Base-by-base conservation (phyloP, 2,113 vertebrate genomes). In the Pygoscelis adeliae region DNA sequence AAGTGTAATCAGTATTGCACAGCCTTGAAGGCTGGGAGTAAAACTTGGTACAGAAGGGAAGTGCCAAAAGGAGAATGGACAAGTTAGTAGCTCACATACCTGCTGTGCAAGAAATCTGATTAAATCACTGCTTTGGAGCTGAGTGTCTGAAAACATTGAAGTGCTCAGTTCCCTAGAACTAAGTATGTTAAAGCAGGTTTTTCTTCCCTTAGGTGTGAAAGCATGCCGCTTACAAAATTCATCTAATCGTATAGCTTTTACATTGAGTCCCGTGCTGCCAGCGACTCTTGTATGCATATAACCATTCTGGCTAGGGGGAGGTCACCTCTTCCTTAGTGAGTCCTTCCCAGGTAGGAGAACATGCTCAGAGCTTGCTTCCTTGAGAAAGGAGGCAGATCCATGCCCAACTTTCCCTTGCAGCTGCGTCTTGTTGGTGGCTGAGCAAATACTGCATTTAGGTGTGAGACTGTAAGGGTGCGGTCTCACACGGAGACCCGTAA, bases 141-240 rank as follows among this genome's bases (percentile, higher is more conserved):
- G 15, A 52, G 27, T 62, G 44, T 94, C 73, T 79, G 53, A 61
- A 82, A 92, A 72, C 34, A 15, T 20, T 91, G 62, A 80, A 74
- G 53, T 53, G 23, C 67, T 91, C 38, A 26, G 17, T 79, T 95
- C 53, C 23, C 42, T 74, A 65, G 72, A 90, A 74, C 16, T 30
- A 69, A 70, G 14, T 49, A 36, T 49, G 34, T 76, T 82, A 72
- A 61, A 95, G 69, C 44, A 89, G 40, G 36, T 87, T 94, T 95
- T 89, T 92, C 81, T 88, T 91, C 61, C 44, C 25, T 90, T 89
- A 69, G 29, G 34, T 72, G 25, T 91, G 86, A 82, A 91, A 89
- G 55, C n/a, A 44, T 84, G 38, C 19, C 80, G 63, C 32, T 88
- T 79, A 72, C 0, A 74, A 83, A 92, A 56, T 71, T 14, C 0